Percentiles rank a stretch among this genome's conserved stretches.
These are phyloP conservation scores for Poeciliopsis infans DNA, from an alignment of 2,797 vertebrate genomes.

Conservation along the genomic window DNA sequence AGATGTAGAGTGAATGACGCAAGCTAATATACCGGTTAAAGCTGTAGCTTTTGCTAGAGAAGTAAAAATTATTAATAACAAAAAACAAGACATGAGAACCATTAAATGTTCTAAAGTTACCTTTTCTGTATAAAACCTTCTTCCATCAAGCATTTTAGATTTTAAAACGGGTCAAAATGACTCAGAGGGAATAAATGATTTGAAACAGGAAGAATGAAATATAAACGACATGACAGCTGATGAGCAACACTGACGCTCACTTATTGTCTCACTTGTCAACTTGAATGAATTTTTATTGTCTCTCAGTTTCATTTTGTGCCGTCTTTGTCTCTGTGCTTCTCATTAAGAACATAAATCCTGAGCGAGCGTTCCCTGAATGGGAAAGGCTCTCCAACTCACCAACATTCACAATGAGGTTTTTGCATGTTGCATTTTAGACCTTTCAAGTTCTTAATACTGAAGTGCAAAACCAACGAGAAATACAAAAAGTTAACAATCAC, in stretches of 20 bases:
- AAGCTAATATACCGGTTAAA: background rate
- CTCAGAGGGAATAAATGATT: background rate
- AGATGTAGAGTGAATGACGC: background rate
- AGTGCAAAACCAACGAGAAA: background rate
- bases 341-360: background rate
- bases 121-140: background rate
- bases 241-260: background rate
- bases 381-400: background rate
- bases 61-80: background rate
- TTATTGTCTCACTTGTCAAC: background rate
- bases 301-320: background rate
- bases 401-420: background rate
- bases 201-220: background rate
- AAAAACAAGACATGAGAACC: background rate
- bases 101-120: background rate
- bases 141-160: background rate
- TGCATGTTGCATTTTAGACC: background rate
- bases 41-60: background rate
- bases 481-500: background rate
- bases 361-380: background rate
- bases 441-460: background rate
- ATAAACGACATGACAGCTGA: background rate
- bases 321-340: background rate
- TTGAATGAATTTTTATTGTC: background rate
- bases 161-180: background rate